These are phyloP conservation scores for Callyntrura guangdongensis DNA, from an alignment of 2,888 invertebrate genomes.

Conservation along the genomic window DNA sequence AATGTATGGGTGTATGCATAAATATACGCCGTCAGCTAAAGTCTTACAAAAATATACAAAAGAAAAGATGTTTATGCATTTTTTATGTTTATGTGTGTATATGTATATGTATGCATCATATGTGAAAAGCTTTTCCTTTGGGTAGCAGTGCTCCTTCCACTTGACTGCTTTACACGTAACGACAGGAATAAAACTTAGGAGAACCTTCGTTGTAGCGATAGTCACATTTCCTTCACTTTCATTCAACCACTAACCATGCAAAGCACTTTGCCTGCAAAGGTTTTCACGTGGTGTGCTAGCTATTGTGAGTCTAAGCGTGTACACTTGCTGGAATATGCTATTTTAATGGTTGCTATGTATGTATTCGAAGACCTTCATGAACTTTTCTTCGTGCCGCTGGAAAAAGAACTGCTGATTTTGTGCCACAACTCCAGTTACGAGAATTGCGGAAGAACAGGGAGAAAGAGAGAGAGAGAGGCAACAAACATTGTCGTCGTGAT, in stretches of 20 bases:
- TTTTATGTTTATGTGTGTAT: conserved; percentile 15
- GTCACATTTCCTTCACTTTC: not conserved
- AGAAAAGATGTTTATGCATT: conserved; percentile 13
- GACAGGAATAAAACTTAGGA: too few species aligned
- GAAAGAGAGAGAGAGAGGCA: conserved; percentile 18
- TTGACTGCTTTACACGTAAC: not conserved
- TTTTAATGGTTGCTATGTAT: not conserved
- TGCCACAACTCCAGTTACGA: not conserved
- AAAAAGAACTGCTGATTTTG: conserved; percentile 24
- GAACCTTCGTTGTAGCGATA: too few species aligned
- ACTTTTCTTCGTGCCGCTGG: not conserved
- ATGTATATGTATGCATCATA: too few species aligned
- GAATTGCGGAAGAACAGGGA: not conserved
- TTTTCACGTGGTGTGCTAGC: too few species aligned
- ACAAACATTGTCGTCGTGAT: not conserved
- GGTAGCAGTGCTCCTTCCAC: conserved; percentile 15
- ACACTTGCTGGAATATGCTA: not conserved
- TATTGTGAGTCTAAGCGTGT: too few species aligned
- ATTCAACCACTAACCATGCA: not conserved
- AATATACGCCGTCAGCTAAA: too few species aligned
- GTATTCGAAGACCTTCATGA: not conserved
- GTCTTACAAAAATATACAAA: too few species aligned
- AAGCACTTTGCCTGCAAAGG: too few species aligned
- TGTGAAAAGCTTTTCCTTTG: not conserved
- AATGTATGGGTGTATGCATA: too few species aligned